Evolutionary conservation across 2,888 invertebrate species (phyloP), one percentile per base, ranked within the genome.

Genomic region (Eristalis tenax): DNA sequence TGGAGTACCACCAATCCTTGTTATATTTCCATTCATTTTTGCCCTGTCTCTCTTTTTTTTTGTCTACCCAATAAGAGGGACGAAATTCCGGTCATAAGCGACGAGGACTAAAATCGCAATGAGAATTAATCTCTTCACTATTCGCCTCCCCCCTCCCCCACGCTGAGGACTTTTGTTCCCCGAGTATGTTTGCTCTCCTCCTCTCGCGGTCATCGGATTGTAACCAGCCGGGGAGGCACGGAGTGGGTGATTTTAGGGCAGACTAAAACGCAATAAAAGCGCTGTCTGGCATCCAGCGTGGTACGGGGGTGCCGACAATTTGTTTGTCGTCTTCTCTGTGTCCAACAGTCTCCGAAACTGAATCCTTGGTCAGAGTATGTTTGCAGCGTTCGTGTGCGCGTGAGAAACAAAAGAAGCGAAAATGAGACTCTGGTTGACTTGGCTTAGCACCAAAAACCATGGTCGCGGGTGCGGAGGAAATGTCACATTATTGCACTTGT

Each of bases 51-150:
- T 35, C 26, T 65, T 35, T 64, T 38, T 57, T 61, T 73, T 50
- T 50, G 71, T 75, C 77, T 71, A 74, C 32, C 78, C 50, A 74
- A 82, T 79, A 76, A 64, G 63, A 23, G 57, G 26, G 26, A 26
- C 71, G 75, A 78, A 86, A 86, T 83, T 86, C 86, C 86, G 86
- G 83, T 86, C 79, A 87, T 83, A 83, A 83, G 78, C 70, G 83
- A 75, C 79, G 71, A 86, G 66, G 73, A 78, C 86, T 86, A 78
- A 75, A 78, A 79, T 87, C 68, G 83, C 83, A 83, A 80, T 71
- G 74, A 74, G 65, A 83, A 86, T 83, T 87, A 87, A 83, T 87
- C 87, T 87, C 75, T 83, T 68, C 59, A 65, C 69, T 50, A 65
- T 66, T 74, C 82, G 76, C 38, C 32, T 35, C 18, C 2, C 18